Evolutionary conservation across 1,140 invertebrate species (phyloP), one percentile per base, ranked within the genome.

Genomic region (Drosophila lini): DNA sequence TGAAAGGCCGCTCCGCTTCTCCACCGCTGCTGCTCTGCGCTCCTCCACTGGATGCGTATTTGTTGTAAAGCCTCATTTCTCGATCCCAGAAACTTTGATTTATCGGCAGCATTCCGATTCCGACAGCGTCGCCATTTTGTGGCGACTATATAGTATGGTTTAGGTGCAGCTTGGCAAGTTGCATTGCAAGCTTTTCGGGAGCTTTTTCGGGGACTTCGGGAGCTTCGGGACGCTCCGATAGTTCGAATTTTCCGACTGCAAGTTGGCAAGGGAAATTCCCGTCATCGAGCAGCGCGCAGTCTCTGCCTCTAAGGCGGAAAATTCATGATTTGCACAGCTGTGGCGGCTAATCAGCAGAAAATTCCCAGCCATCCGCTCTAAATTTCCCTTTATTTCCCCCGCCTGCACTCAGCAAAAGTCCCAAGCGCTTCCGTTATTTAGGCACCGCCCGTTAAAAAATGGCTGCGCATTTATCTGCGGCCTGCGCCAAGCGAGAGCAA

Each of bases 361-460:
- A 71, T 34, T 61, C 38, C 47, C 55, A 10, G 16, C 16, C 22
- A 10, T 34, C 45, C 3, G 3, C 13, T 5, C 2, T 0, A 52
- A 78, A 84, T 84, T 90, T 90, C 84, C 84, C 84, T 60, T 28
- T 89, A 88, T 90, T 88, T 89, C 56, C 78, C 80, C 84, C 52
- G 25, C 19, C 34, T 22, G 22, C 11, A 57, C 45, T 8, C 16
- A 15, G 52, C 19, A 50, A 59, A 77, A 22, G 50, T 53, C 53
- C 48, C 74, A 57, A 42, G 53, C 42, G 36, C 63, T 67, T 45
- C 65, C 65, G 65, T 25, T 55, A 31, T 32, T 69, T 45, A 69
- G 74, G 83, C 82, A 48, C 85, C 83, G 83, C 84, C 85, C 60
- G 77, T 58, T 71, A 78, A 89, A 88, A 88, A 88, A 88, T 88